phyloP scores from a whole-genome alignment of 2,888 invertebrate genomes.

The Tyria jacobaeae region DNA sequence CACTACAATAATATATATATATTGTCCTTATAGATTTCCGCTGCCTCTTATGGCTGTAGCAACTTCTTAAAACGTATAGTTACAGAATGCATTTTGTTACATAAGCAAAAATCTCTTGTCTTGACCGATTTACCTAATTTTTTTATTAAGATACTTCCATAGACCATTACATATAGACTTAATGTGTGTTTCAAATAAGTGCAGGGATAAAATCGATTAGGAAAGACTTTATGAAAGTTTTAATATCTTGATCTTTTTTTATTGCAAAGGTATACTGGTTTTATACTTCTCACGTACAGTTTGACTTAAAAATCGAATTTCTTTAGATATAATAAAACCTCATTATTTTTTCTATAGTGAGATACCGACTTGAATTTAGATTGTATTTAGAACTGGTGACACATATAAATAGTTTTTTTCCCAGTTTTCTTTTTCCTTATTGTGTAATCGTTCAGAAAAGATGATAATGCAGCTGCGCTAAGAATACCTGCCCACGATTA shows the following conservation, averaged over 20 bases:
- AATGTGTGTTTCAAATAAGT: slow-evolving; percentile 35
- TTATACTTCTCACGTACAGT: not conserved
- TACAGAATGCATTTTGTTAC: slow-evolving; percentile 57
- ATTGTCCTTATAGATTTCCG: slow-evolving; percentile 7
- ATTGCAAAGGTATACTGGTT: not conserved
- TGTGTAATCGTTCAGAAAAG: too few species aligned
- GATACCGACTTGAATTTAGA: too few species aligned
- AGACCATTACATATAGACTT: slow-evolving; percentile 29
- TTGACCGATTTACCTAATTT: slow-evolving; percentile 62
- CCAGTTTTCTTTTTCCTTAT: too few species aligned
- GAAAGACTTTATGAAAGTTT: slow-evolving; percentile 17
- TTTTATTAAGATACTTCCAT: slow-evolving; percentile 45
- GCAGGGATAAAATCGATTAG: slow-evolving; percentile 17
- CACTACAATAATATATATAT: not conserved
- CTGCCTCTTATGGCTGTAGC: slow-evolving; percentile 18
- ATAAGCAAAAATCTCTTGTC: slow-evolving; percentile 52
- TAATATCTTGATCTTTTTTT: not conserved
- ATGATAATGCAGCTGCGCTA: too few species aligned
- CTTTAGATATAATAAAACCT: too few species aligned
- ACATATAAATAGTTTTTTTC: too few species aligned
- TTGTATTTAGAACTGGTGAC: too few species aligned
- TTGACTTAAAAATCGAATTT: too few species aligned
- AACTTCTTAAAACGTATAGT: slow-evolving; percentile 24
- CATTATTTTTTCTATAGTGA: too few species aligned
- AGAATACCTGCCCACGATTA: too few species aligned